Evolutionary conservation across 2,113 vertebrate species (phyloP), one percentile per base, ranked within the genome.

Genomic region (Leptosomus discolor): DNA sequence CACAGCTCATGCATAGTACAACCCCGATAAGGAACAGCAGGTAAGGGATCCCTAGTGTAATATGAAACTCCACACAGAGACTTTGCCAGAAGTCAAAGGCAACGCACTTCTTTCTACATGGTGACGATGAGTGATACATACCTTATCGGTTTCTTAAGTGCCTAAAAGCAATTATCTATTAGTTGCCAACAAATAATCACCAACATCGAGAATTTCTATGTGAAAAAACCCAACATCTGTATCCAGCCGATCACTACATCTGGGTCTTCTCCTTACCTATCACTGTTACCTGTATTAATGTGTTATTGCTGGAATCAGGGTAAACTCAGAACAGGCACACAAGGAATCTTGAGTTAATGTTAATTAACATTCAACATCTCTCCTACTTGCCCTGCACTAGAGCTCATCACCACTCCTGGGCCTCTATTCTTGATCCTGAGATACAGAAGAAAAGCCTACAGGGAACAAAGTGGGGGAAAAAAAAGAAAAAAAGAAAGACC

Each of bases 381-480:
- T n/a, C 14, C 74, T 57, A 45, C 2, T 3, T 27, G 29, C 37
- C 37, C 24, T 36, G 21, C 17, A 45, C 34, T 53, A 51, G 12
- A 69, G 21, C 13, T 77, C 2, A 1, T 46, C 24, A 41, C 24
- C 30, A 53, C 7, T 48, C 22, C 11, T 41, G 14, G 5, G 32
- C 36, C n/a, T 54, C 19, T 32, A 8, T 48, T 71, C 30, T 64
- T 23, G 14, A 61, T 29, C 10, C 8, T 6, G 14, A 89, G 19
- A 54, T 45, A 36, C 11, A 86, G 12, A 58, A 68, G 23, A 54
- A 41, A 91, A 73, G 6, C 17, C 65, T 29, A 71, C 4, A 32
- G 24, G 20, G 7, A 45, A 39, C 6, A 19, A 20, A 8, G 12
- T 22, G 2, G 21, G 5, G 10, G 5, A 5, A 5, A 27, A 8